Base-by-base conservation (phyloP, 2,797 vertebrate species). In the Anguilla megastoma region DNA sequence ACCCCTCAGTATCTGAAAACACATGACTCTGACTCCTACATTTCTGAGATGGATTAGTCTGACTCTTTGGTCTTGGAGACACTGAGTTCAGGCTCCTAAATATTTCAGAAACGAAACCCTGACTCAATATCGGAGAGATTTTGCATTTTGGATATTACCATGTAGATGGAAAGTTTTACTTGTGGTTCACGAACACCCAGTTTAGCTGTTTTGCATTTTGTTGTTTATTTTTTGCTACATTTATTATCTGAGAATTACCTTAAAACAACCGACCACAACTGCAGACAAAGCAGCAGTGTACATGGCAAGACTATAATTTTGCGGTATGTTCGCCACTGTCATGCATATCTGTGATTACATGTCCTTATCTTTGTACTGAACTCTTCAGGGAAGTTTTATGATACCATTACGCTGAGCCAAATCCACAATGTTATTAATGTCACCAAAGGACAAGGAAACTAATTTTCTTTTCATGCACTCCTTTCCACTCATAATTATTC, bases 381-480 rank as follows among this genome's bases (percentile, higher is more conserved):
- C 7, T 82, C 45, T 82, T 48, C 79, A n/a, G 41, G 41, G 24
- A 82, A 9, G 79, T 48, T 82, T 82, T 50, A 82, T n/a, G 79
- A 50, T 50, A 24, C 79, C 21, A n/a, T 50, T 50, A 48, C n/a
- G 45, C 41, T 10, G 45, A 82, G 41, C 45, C 33, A 45, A 82
- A 82, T 82, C 45, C 79, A n/a, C 50, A 76, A 76, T 76, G n/a
- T 33, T 82, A 48, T 82, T 48, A 82, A 50, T 48, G 79, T 82
- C 79, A 82, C 79, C 8, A n/a, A 45, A 50, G 79, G 79, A 82
- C 79, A 24, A 50, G 79, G 79, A 82, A 50, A 82, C 45, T 48
- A 48, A 82, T 82, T 6, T 48, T 50, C 41, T 82, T 82, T 82
- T 82, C 24, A 50, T 79, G 2, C n/a, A 24, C 21, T 48, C 21